phyloP scores from a whole-genome alignment of 2,113 vertebrate species.

The Otus sunia region DNA sequence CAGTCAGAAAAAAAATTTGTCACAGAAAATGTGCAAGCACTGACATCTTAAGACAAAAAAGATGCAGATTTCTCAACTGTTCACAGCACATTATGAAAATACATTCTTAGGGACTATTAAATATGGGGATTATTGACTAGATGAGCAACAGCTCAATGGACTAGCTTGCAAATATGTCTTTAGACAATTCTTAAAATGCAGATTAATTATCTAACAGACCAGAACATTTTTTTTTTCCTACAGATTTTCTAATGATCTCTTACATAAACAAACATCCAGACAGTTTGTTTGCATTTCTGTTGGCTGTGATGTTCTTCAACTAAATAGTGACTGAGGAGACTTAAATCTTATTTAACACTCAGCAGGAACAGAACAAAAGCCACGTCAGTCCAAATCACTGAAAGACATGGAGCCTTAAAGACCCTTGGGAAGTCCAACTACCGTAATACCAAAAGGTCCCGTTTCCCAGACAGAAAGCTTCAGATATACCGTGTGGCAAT shows the following conservation, averaged over 20 bases:
- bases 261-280: constrained; percentile 50
- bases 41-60: constrained; percentile 64
- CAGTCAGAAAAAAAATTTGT: not conserved
- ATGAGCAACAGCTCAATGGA: constrained; percentile 27
- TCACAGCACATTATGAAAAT: constrained; percentile 53
- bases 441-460: not conserved
- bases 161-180: constrained; percentile 51
- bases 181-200: constrained; percentile 52
- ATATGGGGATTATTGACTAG: constrained; percentile 57
- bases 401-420: not conserved
- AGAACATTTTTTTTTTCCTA: not conserved
- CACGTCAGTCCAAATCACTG: not conserved
- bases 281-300: not conserved
- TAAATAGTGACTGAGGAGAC: not conserved
- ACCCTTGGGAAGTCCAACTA: not conserved
- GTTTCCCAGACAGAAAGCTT: not conserved
- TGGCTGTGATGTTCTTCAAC: not conserved
- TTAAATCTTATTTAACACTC: constrained; percentile 50
- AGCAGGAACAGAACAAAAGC: constrained; percentile 3
- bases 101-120: constrained; percentile 59
- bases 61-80: constrained; percentile 42
- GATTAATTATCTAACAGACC: constrained; percentile 63
- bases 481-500: accelerated
- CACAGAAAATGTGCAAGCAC: constrained; percentile 21
- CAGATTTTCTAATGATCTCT: constrained; percentile 52